Base-by-base conservation (phyloP, 2,797 vertebrate species). In the Intellagama lesueurii region DNA sequence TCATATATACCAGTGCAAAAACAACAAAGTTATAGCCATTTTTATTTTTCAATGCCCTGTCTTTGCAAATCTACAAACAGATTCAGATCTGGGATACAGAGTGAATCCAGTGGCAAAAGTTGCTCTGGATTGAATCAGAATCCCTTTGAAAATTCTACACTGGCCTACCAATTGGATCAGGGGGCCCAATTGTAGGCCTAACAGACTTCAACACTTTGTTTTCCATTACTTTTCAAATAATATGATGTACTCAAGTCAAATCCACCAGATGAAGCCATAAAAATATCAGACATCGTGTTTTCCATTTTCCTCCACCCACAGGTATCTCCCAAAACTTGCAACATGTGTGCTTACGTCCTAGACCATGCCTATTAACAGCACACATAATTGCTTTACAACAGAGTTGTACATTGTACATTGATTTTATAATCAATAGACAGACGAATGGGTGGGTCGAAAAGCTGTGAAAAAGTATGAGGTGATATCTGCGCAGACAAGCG, bases 351-450 rank as follows among this genome's bases (percentile, higher is more conserved):
- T 76, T 68, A 32, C 76, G 60, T 76, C 70, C 82, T 40, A 14
- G 30, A 82, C 73, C 40, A 0, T 47, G 32, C 60, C 80, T 76
- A 82, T 83, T 88, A 88, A 88, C 70, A 82, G 40, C 70, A 66
- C 28, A 30, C 40, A 66, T 88, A 88, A 88, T 88, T 83, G 80
- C 35, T 76, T 88, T 88, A 88, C 56, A 66, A 82, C 75, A 76
- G 56, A 88, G 80, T 83, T 82, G 69, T 64, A 17, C 19, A 22
- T 76, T 88, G 72, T 83, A 47, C 49, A 88, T 83, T 76, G 87
- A 88, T 83, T 77, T 76, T 83, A 66, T 83, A 72, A 76, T 88
- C 87, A 68, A 83, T 83, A 68, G 44, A 76, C 60, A 68, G 80
- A 88, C 40, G 76, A 88, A 88, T 87, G 72, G 80, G 30, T 88